Evolutionary conservation across 2,888 invertebrate genomes (phyloP), one percentile per base, ranked within the genome.

Genomic region (Caenorhabditis drosophilae): DNA sequence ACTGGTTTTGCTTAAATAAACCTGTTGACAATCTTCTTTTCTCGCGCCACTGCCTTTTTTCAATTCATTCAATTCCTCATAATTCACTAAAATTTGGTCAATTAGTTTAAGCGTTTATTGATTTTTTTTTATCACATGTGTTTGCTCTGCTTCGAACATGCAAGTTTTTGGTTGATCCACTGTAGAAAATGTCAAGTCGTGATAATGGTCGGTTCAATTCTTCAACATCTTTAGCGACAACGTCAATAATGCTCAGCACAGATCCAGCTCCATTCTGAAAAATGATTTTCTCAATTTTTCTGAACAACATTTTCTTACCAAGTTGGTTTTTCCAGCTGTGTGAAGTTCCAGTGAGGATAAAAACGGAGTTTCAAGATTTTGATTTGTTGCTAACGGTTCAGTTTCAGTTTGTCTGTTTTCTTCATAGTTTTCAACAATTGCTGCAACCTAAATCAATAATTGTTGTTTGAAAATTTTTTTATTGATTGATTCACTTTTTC

Each of bases 171-270:
- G 90, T 85, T 80, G 89, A 91, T 72, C 92, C 92, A 83, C 91
- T 90, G 84, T 93, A 94, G 78, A 95, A 89, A 9, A 93, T 90
- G 84, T 96, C 94, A 52, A 91, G 91, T 51, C 92, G 88, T 78
- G 90, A 89, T 88, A 94, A 89, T 16, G 92, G 90, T 1, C 92
- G 57, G 59, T 82, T 83, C 47, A 84, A 60, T 20, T 79, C 75
- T 12, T 72, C 61, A 41, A 83, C 66, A 22, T 79, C 79, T 44
- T 62, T 71, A 18, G 78, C 73, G 11, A 78, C 77, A 20, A 66
- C 70, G n/a, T 70, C 53, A 15, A 75, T 76, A 44, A 78, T 53
- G 44, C 77, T 75, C 20, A 69, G 64, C 20, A 78, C 70, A 2
- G 75, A 77, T 25, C 58, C 64, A 22, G 38, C 58, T 31, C 23